These are phyloP conservation scores for Monopis laevigella DNA, from an alignment of 2,888 invertebrate genomes.

Conservation along the genomic window DNA sequence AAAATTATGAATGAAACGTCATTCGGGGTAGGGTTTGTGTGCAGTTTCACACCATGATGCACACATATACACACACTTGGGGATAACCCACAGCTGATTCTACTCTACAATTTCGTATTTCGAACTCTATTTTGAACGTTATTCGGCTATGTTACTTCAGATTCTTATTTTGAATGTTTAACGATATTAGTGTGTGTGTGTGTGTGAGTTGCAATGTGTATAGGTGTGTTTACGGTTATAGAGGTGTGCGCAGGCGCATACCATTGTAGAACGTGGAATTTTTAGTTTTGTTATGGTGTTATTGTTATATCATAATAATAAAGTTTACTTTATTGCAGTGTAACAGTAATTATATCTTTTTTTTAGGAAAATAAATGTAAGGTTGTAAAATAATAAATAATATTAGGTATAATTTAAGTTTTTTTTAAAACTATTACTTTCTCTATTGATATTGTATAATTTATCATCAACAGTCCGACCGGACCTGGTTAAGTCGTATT, in stretches of 20 bases:
- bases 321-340: neutral
- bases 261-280: conserved; percentile 6
- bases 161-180: conserved; percentile 1
- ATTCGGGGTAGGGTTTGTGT: conserved; percentile 23
- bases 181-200: neutral
- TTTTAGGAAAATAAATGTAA: too few relatives aligned
- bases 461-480: too few relatives aligned
- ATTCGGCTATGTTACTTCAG: neutral
- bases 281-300: conserved; percentile 10
- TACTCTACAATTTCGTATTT: conserved; percentile 3
- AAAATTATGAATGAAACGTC: conserved; percentile 62
- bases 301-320: neutral
- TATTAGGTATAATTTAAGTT: too few relatives aligned
- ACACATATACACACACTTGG: neutral
- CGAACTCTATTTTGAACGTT: neutral
- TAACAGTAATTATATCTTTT: too few relatives aligned
- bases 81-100: conserved; percentile 7
- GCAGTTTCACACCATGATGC: neutral
- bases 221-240: neutral
- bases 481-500: too few relatives aligned
- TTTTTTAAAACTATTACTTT: too few relatives aligned
- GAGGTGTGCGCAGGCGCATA: conserved; percentile 1
- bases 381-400: too few relatives aligned
- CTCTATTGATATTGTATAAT: too few relatives aligned
- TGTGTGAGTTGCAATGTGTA: conserved; percentile 3